These are phyloP conservation scores for Syrista parreyssii DNA, from an alignment of 2,888 invertebrate genomes.

Conservation along the genomic window DNA sequence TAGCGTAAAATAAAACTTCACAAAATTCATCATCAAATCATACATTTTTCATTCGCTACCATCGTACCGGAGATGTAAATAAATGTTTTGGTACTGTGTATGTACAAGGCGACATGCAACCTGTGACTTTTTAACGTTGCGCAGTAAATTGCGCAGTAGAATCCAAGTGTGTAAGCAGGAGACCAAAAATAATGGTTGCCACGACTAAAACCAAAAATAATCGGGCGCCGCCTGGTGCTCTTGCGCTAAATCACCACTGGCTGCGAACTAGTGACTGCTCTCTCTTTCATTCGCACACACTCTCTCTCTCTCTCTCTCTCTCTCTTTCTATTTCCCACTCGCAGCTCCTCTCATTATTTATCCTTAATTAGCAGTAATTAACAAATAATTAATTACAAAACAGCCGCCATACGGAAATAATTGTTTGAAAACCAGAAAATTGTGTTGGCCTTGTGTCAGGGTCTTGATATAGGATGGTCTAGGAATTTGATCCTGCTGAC, in stretches of 20 bases:
- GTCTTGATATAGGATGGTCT: no score
- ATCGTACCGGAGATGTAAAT: no score
- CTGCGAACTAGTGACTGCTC: constrained; percentile 43
- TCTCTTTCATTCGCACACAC: constrained; percentile 22
- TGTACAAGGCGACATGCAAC: no score
- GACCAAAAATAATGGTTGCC: constrained; percentile 49
- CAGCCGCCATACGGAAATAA: constrained; percentile 31
- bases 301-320: constrained; percentile 11
- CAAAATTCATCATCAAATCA: no score
- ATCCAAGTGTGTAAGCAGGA: constrained; percentile 3
- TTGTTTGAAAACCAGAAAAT: constrained; percentile 41
- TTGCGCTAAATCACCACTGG: constrained; percentile 53
- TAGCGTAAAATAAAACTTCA: no score
- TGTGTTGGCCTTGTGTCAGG: constrained; percentile 10
- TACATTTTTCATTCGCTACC: no score
- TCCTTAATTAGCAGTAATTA: constrained; percentile 59
- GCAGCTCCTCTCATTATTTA: constrained; percentile 53
- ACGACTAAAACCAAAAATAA: constrained; percentile 62
- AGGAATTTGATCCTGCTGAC: no score
- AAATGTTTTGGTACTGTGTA: no score
- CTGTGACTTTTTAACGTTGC: neutral
- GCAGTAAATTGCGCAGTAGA: constrained; percentile 20
- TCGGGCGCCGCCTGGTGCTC: constrained; percentile 59
- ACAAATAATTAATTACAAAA: constrained; percentile 53
- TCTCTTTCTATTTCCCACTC: constrained; percentile 25